A percentile compares a stretch with the other conserved stretches of the same genome.
Conservation (phyloP, 2,888 invertebrate species). For the Hirtodrosophila alboralis region DNA sequence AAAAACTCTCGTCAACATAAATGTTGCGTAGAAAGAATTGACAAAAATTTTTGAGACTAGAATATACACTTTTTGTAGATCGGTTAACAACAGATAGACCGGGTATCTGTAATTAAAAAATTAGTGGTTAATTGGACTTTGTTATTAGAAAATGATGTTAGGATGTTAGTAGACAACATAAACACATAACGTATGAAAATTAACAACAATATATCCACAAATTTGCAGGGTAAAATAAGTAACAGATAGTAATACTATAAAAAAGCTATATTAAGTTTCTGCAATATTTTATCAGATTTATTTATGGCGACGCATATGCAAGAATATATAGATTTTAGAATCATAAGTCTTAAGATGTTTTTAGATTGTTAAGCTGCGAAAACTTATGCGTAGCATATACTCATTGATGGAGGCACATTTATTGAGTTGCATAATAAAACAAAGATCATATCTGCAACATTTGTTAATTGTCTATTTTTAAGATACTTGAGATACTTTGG, state of each 20-base stretch:
- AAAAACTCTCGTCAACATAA: conserved; percentile 88
- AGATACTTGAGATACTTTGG: conserved; percentile 49
- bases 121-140: not conserved
- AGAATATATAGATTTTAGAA: conserved; percentile 2
- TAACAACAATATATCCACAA: not conserved
- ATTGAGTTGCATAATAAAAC: conserved; percentile 5
- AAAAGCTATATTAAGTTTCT: not conserved
- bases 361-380: conserved; percentile 16
- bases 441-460: conserved; percentile 29
- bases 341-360: not conserved
- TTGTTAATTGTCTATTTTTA: conserved; percentile 42
- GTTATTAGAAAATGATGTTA: no score
- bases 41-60: conserved; percentile 78
- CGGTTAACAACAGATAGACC: conserved; percentile 87
- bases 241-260: conserved; percentile 2
- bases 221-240: not conserved
- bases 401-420: conserved; percentile 16
- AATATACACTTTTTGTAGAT: conserved; percentile 83
- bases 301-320: not conserved
- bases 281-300: not conserved
- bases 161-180: not conserved
- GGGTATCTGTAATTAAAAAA: conserved; percentile 77
- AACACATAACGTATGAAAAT: not conserved
- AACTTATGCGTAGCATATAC: conserved; percentile 11
- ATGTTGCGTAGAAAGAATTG: conserved; percentile 78